These are phyloP conservation scores for Pemphredon lugubris DNA, from an alignment of 2,888 invertebrate genomes.

Conservation along the genomic window DNA sequence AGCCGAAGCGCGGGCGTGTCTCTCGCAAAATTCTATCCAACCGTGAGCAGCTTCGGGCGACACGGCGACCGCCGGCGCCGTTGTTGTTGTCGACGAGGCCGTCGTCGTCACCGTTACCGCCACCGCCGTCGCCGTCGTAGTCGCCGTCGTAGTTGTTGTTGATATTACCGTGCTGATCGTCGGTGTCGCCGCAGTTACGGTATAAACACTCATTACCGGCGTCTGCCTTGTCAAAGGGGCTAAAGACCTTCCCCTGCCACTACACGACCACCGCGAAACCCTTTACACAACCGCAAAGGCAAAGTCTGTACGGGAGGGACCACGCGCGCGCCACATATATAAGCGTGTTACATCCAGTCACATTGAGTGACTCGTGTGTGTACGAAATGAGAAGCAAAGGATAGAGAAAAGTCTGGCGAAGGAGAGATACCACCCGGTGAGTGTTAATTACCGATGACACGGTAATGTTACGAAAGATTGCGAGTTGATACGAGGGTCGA, in stretches of 20 bases:
- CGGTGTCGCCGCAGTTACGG: conserved; percentile 48
- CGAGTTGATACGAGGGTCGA: no score
- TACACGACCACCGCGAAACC: conserved; percentile 36
- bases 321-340: conserved; percentile 11
- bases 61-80: conserved; percentile 70
- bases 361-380: neutral
- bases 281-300: conserved; percentile 8
- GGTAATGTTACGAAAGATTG: no score
- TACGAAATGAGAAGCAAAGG: neutral
- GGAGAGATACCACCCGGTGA: no score
- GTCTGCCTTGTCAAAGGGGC: conserved; percentile 55
- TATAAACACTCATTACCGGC: conserved; percentile 69
- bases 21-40: conserved; percentile 93
- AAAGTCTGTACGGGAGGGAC: conserved; percentile 23
- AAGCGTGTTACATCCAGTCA: conserved; percentile 3
- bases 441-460: no score
- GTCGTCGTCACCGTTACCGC: conserved; percentile 42
- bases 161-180: conserved; percentile 21
- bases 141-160: conserved; percentile 18
- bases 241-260: conserved; percentile 50
- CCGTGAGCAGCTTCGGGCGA: conserved; percentile 85
- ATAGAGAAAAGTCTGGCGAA: no score
- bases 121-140: conserved; percentile 38
- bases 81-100: conserved; percentile 56
- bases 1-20: conserved; percentile 92